Conservation (phyloP, 2,797 vertebrate species). For the Sylvia borin region DNA sequence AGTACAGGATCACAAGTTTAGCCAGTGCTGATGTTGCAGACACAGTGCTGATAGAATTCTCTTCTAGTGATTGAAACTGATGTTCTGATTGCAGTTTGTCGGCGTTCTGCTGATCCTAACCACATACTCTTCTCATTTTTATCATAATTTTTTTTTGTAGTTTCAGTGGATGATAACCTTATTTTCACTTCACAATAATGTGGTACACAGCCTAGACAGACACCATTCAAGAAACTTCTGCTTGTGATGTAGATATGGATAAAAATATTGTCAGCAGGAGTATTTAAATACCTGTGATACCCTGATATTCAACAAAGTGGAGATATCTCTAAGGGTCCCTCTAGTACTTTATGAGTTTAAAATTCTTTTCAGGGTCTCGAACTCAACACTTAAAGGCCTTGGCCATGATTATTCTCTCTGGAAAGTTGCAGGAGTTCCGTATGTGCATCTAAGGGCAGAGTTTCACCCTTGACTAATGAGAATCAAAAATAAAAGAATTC, state of each 20-base stretch:
- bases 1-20: neutral
- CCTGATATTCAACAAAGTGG: neutral
- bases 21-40: neutral
- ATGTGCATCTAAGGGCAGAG: neutral
- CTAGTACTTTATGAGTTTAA: neutral
- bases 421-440: neutral
- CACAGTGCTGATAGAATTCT: neutral
- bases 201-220: neutral
- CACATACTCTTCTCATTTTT: neutral
- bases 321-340: neutral
- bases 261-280: neutral
- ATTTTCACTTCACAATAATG: neutral
- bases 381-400: neutral
- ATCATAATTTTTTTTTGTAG: neutral
- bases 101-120: neutral
- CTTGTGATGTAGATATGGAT: neutral
- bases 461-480: neutral
- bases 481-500: neutral
- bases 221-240: neutral
- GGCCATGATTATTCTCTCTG: neutral
- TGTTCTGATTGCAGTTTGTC: neutral
- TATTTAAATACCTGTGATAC: neutral
- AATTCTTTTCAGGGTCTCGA: neutral
- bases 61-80: neutral
- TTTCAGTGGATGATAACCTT: neutral